Base-by-base conservation (phyloP, 1,140 invertebrate species). In the Propsilocerus akamusi region DNA sequence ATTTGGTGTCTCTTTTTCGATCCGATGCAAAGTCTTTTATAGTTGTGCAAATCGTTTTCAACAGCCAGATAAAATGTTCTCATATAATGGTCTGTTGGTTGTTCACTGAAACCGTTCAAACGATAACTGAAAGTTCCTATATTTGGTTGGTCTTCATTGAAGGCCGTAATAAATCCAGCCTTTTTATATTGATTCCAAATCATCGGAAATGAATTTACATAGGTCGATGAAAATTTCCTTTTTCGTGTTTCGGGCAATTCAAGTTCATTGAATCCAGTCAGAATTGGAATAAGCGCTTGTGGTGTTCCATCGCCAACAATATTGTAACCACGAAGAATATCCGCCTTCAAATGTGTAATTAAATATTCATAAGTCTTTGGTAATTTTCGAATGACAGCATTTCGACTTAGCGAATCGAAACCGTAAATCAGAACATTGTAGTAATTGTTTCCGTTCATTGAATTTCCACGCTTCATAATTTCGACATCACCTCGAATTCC, bases 281-380 rank as follows among this genome's bases (percentile, higher is more conserved):
- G 67, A 41, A 97, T 83, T 0, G 92, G 92, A 30, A 94, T 86
- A 17, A 95, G 65, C 0, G 92, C 89, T 57, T 94, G 89, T 0
- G 91, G 88, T 0, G 92, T 96, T 0, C 92, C 92, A 68, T 97
- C 93, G 0, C 92, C 92, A 2, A 96, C 81, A 49, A 95, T 93
- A 58, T 94, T 94, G 55, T 91, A 88, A 52, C 86, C 84, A 59
- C 88, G 70, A 1, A 94, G 62, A 5, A 90, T 70, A 11, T 78
- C 66, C 4, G 78, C 78, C 22, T 75, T 67, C n/a, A 94, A 62
- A 7, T 68, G 61, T 11, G 87, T 68, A 0, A 70, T 80, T 25
- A 96, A 66, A 59, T 83, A 88, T 22, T 75, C 68, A 57, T 87
- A 85, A 7, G 82, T 82, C 54, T 82, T 80, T 2, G 90, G 90